Percentiles rank a stretch among this genome's conserved stretches.
phyloP scores from a whole-genome alignment of 2,113 vertebrate species.

The Thamnaconus septentrionalis region DNA sequence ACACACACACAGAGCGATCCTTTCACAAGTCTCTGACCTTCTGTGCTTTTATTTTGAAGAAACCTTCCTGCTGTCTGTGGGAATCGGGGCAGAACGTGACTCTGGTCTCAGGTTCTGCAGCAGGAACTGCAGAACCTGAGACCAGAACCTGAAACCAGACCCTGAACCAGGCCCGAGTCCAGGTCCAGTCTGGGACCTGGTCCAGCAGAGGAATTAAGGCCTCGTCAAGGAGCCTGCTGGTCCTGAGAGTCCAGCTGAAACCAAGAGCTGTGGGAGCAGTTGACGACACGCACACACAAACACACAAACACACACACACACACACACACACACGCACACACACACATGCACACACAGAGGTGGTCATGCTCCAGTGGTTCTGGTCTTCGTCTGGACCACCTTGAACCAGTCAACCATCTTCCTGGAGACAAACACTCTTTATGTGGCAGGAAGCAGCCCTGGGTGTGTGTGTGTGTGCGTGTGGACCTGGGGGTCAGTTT shows the following conservation, averaged over 20 bases:
- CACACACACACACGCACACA: background rate
- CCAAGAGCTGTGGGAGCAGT: constrained; percentile 55
- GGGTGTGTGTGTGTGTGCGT: constrained; percentile 26
- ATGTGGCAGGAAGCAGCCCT: constrained; percentile 29
- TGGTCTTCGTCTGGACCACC: constrained; percentile 18
- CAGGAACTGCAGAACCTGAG: constrained; percentile 18
- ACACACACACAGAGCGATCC: no score
- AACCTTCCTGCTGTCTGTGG: constrained; percentile 34
- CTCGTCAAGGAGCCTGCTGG: constrained; percentile 30
- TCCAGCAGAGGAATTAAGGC: constrained; percentile 60
- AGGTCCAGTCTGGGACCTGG: constrained; percentile 35
- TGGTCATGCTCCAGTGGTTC: constrained; percentile 26
- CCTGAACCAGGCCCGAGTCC: constrained; percentile 36
- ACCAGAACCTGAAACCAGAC: constrained; percentile 57
- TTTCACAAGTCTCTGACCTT: constrained; percentile 2
- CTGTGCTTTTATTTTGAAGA: constrained; percentile 24
- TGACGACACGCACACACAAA: background rate
- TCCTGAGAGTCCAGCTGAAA: constrained; percentile 54
- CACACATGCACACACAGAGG: background rate
- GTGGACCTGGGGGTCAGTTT: constrained; percentile 41
- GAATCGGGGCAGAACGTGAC: constrained; percentile 56
- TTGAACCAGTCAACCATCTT: constrained; percentile 36
- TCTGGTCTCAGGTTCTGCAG: background rate
- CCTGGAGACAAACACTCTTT: constrained; percentile 36
- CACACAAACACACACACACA: constrained; percentile 4